Evolutionary conservation across 2,113 vertebrate species (phyloP).

Genomic region (Hippocampus abdominalis): DNA sequence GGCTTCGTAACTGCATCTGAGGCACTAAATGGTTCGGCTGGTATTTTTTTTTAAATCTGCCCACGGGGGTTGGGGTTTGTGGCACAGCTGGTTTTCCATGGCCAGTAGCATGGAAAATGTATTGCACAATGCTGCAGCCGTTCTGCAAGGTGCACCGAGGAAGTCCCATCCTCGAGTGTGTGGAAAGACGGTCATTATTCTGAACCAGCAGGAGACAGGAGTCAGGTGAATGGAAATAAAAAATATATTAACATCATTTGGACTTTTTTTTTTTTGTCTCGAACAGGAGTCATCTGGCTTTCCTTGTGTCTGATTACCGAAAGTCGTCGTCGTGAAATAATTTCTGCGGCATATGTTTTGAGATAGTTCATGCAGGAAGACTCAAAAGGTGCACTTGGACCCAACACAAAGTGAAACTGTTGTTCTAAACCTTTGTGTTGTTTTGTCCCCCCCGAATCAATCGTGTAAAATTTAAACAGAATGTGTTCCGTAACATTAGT

Average conservation of each 20-base stretch:
- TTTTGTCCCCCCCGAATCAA: background rate
- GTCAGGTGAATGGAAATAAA: slow-evolving; percentile 60
- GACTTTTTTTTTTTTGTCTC: background rate
- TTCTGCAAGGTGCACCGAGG: slow-evolving; percentile 26
- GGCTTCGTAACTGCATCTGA: slow-evolving; percentile 31
- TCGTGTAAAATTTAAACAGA: background rate
- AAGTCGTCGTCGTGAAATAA: slow-evolving; percentile 5
- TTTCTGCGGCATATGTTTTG: background rate
- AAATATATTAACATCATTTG: background rate
- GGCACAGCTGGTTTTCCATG: slow-evolving; percentile 65
- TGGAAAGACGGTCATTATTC: slow-evolving; percentile 19
- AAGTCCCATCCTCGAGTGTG: slow-evolving; percentile 13
- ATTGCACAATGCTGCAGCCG: slow-evolving; percentile 18
- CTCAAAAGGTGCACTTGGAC: background rate
- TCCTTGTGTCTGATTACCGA: background rate
- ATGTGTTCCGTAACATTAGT: too few relatives aligned
- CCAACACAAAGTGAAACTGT: background rate
- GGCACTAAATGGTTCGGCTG: slow-evolving; percentile 22
- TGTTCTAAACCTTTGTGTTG: background rate
- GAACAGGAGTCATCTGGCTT: slow-evolving; percentile 24
- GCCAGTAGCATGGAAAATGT: slow-evolving; percentile 28
- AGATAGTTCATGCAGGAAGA: background rate
- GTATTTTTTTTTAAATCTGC: slow-evolving; percentile 5
- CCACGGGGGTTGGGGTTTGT: slow-evolving; percentile 7
- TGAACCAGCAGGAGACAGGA: slow-evolving; percentile 28